Evolutionary conservation across 2,888 invertebrate genomes (phyloP).

Genomic region (Lydus trimaculatus): DNA sequence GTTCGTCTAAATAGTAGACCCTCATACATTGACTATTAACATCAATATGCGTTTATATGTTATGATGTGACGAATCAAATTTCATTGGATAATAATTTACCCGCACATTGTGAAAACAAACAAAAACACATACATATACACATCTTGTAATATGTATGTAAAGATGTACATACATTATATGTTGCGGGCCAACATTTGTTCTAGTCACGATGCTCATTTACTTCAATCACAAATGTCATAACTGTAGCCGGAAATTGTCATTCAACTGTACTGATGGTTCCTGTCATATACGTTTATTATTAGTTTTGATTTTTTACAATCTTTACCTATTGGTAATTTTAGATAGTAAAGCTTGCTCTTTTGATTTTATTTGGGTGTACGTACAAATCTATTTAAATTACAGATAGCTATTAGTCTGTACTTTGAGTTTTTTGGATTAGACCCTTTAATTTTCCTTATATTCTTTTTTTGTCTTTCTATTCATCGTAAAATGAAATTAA

Average conservation of each 20-base stretch:
- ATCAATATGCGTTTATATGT: constrained; percentile 42
- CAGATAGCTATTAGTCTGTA: not conserved
- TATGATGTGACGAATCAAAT: constrained; percentile 52
- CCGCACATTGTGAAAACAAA: constrained; percentile 55
- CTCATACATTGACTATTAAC: constrained; percentile 43
- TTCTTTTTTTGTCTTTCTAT: not conserved
- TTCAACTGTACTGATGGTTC: constrained; percentile 47
- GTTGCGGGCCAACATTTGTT: constrained; percentile 43
- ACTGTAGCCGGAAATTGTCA: constrained; percentile 55
- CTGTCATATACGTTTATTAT: constrained; percentile 45
- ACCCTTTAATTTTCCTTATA: not conserved
- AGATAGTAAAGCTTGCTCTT: not conserved
- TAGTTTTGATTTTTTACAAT: constrained; percentile 34
- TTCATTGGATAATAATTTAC: constrained; percentile 56
- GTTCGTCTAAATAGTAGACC: constrained; percentile 19
- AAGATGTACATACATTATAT: no score
- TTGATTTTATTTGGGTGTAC: not conserved
- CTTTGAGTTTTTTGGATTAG: not conserved
- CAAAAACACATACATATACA: constrained; percentile 37
- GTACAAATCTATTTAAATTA: not conserved
- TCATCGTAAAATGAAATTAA: constrained; percentile 41
- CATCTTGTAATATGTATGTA: not conserved
- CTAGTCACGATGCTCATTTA: constrained; percentile 51
- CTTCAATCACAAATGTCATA: constrained; percentile 54
- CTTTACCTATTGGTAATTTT: not conserved